Evolutionary conservation across 1,140 invertebrate species (phyloP).

Genomic region (Drosophila micromelanica): DNA sequence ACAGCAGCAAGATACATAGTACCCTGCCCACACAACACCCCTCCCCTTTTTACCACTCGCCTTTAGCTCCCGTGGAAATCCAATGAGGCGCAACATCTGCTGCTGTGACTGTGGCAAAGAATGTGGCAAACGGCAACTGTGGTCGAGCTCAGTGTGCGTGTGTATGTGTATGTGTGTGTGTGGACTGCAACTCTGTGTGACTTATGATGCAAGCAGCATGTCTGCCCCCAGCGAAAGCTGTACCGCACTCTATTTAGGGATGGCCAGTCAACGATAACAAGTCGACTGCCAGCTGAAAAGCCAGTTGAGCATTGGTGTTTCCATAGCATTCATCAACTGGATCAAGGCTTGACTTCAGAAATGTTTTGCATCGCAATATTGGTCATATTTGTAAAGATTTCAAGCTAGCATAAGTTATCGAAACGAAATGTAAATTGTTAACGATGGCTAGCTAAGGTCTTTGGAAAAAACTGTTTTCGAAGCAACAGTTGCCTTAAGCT

Average conservation of each 20-base stretch:
- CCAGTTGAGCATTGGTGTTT: background rate
- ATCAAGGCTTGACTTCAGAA: background rate
- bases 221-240: constrained; percentile 24
- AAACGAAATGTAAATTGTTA: background rate
- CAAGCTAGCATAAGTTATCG: background rate
- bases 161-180: constrained; percentile 15
- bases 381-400: background rate
- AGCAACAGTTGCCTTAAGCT: no score
- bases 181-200: constrained; percentile 50
- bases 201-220: constrained; percentile 68
- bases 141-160: constrained; percentile 9
- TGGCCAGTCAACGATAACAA: constrained; percentile 64
- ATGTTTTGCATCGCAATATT: background rate
- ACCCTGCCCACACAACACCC: background rate
- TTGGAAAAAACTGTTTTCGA: no score
- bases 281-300: constrained; percentile 31
- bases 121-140: constrained; percentile 42
- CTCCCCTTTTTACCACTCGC: background rate
- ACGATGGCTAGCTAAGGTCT: no score
- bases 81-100: constrained; percentile 72
- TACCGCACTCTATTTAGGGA: constrained; percentile 49
- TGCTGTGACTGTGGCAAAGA: constrained; percentile 71
- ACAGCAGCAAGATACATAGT: constrained; percentile 36
- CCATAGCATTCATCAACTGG: constrained; percentile 25
- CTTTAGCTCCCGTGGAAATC: constrained; percentile 25